Percentiles rank a stretch among this genome's conserved stretches.
Evolutionary conservation across 2,797 vertebrate species (phyloP).

Genomic region (Rhinogobio ventralis): DNA sequence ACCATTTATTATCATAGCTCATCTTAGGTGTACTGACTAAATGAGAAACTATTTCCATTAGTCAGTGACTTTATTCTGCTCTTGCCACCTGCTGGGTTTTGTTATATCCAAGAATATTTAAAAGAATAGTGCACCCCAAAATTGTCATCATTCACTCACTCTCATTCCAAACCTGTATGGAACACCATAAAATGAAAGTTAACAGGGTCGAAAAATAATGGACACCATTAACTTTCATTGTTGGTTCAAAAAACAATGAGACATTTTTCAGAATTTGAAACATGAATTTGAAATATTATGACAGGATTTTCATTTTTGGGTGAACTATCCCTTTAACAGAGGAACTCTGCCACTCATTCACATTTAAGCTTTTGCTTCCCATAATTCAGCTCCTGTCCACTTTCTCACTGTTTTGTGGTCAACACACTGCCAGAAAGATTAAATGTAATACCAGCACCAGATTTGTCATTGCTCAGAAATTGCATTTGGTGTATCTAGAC

Average conservation of each 20-base stretch:
- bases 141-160: neutral
- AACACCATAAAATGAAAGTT: neutral
- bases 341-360: neutral
- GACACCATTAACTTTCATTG: neutral
- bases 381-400: slow-evolving; percentile 11
- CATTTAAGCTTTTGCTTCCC: neutral
- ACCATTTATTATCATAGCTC: slow-evolving; percentile 4
- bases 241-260: neutral
- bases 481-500: slow-evolving; percentile 43
- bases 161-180: neutral
- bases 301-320: neutral
- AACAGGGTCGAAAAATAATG: neutral
- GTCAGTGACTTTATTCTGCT: neutral
- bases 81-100: neutral
- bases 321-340: neutral
- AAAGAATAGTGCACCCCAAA: neutral
- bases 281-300: neutral
- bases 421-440: slow-evolving; percentile 45
- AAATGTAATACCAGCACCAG: slow-evolving; percentile 28
- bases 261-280: neutral
- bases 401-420: slow-evolving; percentile 27
- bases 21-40: neutral
- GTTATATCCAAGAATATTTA: neutral
- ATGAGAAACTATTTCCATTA: slow-evolving; percentile 4
- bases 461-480: slow-evolving; percentile 40